These are phyloP conservation scores for Hafferia zeledoni DNA, from an alignment of 2,797 vertebrate genomes.

Conservation along the genomic window DNA sequence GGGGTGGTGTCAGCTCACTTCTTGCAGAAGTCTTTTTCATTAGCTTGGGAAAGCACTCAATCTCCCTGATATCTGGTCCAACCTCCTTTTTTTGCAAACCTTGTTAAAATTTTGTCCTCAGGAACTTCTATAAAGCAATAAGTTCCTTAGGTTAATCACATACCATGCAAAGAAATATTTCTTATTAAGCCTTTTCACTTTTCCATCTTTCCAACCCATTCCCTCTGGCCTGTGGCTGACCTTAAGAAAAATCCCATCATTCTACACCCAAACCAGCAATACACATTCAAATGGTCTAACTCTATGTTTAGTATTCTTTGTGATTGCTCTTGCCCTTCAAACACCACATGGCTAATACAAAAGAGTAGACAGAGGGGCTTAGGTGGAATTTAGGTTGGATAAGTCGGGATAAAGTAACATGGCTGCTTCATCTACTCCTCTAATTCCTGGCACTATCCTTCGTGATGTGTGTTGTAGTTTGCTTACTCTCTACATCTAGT, in stretches of 20 bases:
- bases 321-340: background rate
- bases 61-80: background rate
- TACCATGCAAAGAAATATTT: background rate
- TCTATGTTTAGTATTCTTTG: background rate
- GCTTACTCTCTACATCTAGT: background rate
- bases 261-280: background rate
- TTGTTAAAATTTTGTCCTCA: background rate
- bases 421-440: background rate
- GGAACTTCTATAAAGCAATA: background rate
- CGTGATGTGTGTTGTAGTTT: fast-evolving
- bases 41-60: background rate
- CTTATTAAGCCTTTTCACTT: background rate
- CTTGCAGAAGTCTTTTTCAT: background rate
- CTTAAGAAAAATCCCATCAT: background rate
- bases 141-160: background rate
- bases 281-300: background rate
- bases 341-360: background rate
- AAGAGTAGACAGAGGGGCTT: background rate
- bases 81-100: background rate
- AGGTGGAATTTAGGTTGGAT: background rate
- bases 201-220: background rate
- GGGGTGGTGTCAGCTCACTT: background rate
- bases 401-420: background rate
- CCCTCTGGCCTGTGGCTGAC: background rate
- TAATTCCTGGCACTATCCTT: background rate